Base-by-base conservation (phyloP, 64 coral and sea anemone genomes). In the Acropora yongei region DNA sequence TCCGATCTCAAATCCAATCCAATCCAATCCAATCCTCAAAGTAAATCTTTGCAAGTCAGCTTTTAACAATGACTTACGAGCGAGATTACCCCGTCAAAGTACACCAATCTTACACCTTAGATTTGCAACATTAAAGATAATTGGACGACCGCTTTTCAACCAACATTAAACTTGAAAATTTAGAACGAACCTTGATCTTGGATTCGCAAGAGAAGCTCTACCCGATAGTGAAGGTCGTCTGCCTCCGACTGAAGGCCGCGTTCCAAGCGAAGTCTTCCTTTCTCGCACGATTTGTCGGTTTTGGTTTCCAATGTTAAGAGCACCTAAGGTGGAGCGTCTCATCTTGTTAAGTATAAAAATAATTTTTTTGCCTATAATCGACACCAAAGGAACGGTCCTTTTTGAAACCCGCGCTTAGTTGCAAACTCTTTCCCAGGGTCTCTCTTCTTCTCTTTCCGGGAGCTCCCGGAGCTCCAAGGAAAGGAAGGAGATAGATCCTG, bases 261-360 rank as follows among this genome's bases (percentile, higher is more conserved):
- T 4, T 39, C 90, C 90, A 45, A 87, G 76, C 48, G 90, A 92
- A 39, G 57, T 91, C 67, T 92, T 92, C 84, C 79, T 92, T 8
- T 92, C 90, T 4, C 76, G 81, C 72, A 42, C 44, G 7, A 46
- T 39, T 30, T 68, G 90, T 6, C 83, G 57, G 66, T 43, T 58
- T 39, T 93, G 91, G 76, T 93, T 93, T n/a, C 91, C 91, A 85
- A 67, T 92, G 66, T 93, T 93, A 8, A 93, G 55, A 18, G 67
- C 41, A 7, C 91, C 91, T 8, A 93, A 83, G 68, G 91, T 93
- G 55, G 73, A 66, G 30, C 91, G 55, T 47, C 91, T 93, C 91
- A 93, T 93, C 47, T 47, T 87, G 11, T 8, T 30, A 30, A 30
- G 30, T 30, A 30, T 30, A 30, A 30, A 30, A 30, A 30, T 30